Evolutionary conservation across 1,140 invertebrate species (phyloP), one percentile per base, ranked within the genome.

Genomic region (Copidosoma floridanum): DNA sequence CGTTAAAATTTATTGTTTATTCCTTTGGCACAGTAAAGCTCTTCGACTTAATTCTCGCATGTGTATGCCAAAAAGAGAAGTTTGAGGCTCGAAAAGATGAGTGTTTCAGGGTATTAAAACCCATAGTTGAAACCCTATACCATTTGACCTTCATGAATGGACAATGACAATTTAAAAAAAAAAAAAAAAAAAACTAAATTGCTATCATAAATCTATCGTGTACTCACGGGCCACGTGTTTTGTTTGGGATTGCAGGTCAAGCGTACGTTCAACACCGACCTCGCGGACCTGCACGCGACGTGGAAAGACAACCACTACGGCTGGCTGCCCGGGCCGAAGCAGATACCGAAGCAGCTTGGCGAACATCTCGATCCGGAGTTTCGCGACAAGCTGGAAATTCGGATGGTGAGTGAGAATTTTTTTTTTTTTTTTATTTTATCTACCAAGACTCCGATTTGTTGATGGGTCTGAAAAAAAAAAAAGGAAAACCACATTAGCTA

Each of bases 281-380:
- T 80, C 50, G 48, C 68, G 11, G 68, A 80, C 57, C 63, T 81
- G 37, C 76, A 82, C 40, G 67, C 78, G 3, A 68, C 70, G 48
- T 85, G 81, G 78, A 81, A 78, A 44, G 65, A 76, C 50, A 66
- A 69, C 29, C 77, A 75, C 47, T 85, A 84, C 64, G 74, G 81
- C 58, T 87, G 84, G 84, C 74, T 86, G 20, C 82, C 83, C 2
- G 68, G 64, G 3, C 48, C 44, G 14, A 56, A 71, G 7, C 63
- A 81, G 40, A 82, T 83, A 57, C 83, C 81, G 12, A 85, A 85
- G 69, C 66, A 77, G 20, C 71, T 84, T 26, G 80, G 78, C 32
- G 78, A 82, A 57, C 57, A 69, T 12, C 65, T 83, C 11, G 50
- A 73, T 2, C 44, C 64, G n/a, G 71, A 76, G 11, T 76, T 81